Evolutionary conservation across 2,888 invertebrate species (phyloP).

Genomic region (Tiphia femorata): DNA sequence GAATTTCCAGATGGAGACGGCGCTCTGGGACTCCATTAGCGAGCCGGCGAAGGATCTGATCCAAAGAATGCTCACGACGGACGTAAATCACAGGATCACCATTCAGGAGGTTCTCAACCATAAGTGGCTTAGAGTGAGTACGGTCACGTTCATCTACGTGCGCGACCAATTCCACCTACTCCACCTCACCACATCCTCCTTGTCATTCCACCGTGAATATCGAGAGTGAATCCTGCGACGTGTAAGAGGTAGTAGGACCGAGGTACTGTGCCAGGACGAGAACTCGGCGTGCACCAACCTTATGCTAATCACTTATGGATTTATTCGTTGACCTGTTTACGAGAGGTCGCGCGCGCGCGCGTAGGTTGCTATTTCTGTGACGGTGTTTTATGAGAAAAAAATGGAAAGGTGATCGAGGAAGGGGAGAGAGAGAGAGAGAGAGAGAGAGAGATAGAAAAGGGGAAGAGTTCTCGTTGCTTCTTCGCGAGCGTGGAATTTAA

Average conservation of each 20-base stretch:
- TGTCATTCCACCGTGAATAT: neutral
- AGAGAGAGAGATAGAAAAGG: too few species aligned
- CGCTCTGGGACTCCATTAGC: conserved; percentile 93
- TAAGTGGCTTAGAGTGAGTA: conserved; percentile 93
- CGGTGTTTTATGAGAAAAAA: neutral
- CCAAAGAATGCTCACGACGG: conserved; percentile 91
- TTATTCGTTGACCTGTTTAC: neutral
- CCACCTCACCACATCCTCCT: neutral
- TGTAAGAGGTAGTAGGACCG: too few species aligned
- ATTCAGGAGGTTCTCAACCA: conserved; percentile 97
- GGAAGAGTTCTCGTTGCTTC: neutral
- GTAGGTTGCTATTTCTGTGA: conserved; percentile 10
- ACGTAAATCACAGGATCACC: conserved; percentile 92
- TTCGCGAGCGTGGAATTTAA: too few species aligned
- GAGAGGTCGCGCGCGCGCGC: conserved; percentile 1
- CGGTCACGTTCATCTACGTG: too few species aligned
- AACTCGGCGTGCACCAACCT: too few species aligned
- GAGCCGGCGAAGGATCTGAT: conserved; percentile 96
- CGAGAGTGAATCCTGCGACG: neutral
- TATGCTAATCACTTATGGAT: too few species aligned
- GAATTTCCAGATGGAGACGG: conserved; percentile 81
- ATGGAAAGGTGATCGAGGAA: too few species aligned
- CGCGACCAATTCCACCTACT: neutral
- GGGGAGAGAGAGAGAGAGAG: neutral
- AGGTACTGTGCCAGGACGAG: too few species aligned